Conservation (phyloP, 2,888 invertebrate species). For the Microctonus brassicae region DNA sequence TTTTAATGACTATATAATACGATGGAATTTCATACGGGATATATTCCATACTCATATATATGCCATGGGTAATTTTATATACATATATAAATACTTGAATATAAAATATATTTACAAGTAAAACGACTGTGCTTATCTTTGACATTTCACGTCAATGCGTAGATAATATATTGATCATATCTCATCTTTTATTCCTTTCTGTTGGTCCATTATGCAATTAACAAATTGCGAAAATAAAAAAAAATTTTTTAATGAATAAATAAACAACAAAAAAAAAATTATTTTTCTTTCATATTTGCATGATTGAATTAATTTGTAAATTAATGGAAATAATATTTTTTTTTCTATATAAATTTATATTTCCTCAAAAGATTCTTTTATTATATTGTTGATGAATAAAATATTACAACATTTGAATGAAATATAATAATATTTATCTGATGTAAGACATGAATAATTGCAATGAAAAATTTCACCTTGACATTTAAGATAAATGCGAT, state of each 20-base stretch:
- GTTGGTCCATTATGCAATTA: slow-evolving; percentile 28
- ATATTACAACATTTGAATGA: too few relatives aligned
- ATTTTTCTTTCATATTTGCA: too few relatives aligned
- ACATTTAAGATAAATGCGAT: not conserved
- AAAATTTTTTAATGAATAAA: not conserved
- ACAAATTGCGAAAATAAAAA: not conserved
- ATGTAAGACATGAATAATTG: not conserved
- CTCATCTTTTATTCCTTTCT: slow-evolving; percentile 22
- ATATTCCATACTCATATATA: slow-evolving; percentile 4
- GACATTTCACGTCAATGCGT: slow-evolving; percentile 41
- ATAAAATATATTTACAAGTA: not conserved
- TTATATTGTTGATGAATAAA: not conserved
- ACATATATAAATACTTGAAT: not conserved
- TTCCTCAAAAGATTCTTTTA: too few relatives aligned
- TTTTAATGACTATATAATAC: slow-evolving; percentile 20
- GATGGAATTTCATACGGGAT: slow-evolving; percentile 29
- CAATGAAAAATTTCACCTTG: not conserved
- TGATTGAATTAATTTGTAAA: not conserved
- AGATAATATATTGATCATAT: slow-evolving; percentile 30
- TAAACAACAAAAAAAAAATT: too few relatives aligned
- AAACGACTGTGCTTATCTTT: slow-evolving; percentile 25
- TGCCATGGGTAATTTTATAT: not conserved
- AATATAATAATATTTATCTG: too few relatives aligned
- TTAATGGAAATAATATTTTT: not conserved
- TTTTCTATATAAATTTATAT: too few relatives aligned